phyloP scores from a whole-genome alignment of 2,113 vertebrate genomes.

The Electrona antarctica region DNA sequence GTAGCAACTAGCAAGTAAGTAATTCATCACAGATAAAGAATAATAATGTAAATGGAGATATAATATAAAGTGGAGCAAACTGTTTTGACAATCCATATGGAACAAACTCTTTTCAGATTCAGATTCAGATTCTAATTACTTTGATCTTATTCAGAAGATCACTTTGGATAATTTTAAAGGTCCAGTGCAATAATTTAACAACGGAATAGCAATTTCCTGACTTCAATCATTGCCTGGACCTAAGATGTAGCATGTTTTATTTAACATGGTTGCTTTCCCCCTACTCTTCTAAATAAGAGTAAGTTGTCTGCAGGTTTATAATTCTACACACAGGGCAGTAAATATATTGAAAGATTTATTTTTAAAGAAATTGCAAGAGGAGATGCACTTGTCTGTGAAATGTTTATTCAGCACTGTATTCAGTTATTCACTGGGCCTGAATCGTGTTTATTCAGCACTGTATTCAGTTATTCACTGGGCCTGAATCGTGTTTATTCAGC shows the following conservation, averaged over 20 bases:
- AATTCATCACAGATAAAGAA: constrained; percentile 3
- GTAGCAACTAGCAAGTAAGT: neutral
- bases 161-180: no score
- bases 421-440: constrained; percentile 36
- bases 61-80: constrained; percentile 14
- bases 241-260: constrained; percentile 16
- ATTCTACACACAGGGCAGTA: constrained; percentile 17
- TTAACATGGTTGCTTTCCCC: constrained; percentile 24
- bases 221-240: constrained; percentile 1
- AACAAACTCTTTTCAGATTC: constrained; percentile 17
- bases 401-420: constrained; percentile 40
- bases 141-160: neutral
- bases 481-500: constrained; percentile 45
- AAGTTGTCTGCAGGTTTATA: constrained; percentile 48
- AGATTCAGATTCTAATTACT: constrained; percentile 4
- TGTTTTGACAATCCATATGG: constrained; percentile 56
- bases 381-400: constrained; percentile 17
- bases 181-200: no score
- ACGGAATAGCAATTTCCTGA: constrained; percentile 20
- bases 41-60: neutral
- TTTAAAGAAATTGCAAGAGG: neutral
- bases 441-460: constrained; percentile 45
- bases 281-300: constrained; percentile 1
- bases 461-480: constrained; percentile 32
- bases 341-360: neutral